Conservation (phyloP, 1,140 invertebrate species). For the Galendromus occidentalis region DNA sequence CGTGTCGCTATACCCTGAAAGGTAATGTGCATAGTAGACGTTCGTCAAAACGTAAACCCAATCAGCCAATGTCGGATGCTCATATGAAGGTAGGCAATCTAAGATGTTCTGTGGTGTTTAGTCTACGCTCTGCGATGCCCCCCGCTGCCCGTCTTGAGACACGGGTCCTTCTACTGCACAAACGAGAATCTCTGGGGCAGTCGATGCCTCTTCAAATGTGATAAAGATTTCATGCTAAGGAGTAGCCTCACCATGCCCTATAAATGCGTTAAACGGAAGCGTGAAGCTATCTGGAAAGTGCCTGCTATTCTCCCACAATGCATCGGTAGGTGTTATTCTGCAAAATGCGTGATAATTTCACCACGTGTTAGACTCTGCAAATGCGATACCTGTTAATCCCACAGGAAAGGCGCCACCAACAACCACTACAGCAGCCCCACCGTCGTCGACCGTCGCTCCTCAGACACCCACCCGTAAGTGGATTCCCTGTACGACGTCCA, state of each 20-base stretch:
- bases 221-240: not conserved
- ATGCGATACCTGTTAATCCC: too few species aligned
- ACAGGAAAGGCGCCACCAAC: too few species aligned
- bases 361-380: too few species aligned
- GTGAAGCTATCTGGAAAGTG: not conserved
- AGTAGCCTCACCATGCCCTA: not conserved
- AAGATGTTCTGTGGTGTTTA: too few species aligned
- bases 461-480: too few species aligned
- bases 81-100: too few species aligned
- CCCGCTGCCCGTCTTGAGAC: not conserved
- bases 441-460: too few species aligned
- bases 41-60: too few species aligned
- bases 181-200: not conserved
- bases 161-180: slow-evolving; percentile 3
- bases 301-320: not conserved
- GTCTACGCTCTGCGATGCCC: not conserved
- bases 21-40: too few species aligned
- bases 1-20: not conserved
- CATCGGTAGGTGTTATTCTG: not conserved
- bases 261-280: slow-evolving; percentile 3
- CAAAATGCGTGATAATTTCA: not conserved
- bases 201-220: not conserved
- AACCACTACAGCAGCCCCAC: too few species aligned
- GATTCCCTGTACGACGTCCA: too few species aligned
- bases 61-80: too few species aligned